phyloP scores from a whole-genome alignment of 2,797 vertebrate species.

The Carcharodon carcharias region DNA sequence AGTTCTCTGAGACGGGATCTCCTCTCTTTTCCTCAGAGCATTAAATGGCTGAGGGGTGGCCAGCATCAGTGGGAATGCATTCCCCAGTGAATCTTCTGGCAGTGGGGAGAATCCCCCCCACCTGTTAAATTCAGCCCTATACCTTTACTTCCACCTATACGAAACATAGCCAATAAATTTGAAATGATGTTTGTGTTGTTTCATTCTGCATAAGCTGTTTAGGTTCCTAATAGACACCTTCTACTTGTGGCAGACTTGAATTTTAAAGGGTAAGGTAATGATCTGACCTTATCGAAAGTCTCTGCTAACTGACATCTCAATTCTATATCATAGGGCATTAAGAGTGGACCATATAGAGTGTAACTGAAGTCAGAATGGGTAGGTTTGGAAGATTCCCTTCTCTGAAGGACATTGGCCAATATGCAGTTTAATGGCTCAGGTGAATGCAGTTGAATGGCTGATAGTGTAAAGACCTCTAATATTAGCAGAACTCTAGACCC shows the following conservation, averaged over 20 bases:
- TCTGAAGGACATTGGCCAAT: background rate
- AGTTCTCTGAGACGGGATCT: no score
- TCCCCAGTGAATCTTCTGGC: no score
- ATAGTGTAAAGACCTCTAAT: background rate
- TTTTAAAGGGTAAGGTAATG: background rate
- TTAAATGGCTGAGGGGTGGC: no score
- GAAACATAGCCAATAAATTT: no score
- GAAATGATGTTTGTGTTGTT: no score
- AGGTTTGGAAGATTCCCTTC: background rate
- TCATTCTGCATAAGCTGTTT: background rate
- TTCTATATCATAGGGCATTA: no score
- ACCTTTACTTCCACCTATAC: no score
- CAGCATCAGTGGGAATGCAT: no score
- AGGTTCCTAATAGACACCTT: background rate
- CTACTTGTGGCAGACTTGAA: background rate
- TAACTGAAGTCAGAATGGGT: background rate
- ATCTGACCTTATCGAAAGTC: background rate
- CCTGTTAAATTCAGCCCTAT: no score
- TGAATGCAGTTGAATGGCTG: background rate
- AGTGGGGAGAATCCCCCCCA: no score
- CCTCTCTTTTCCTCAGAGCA: no score
- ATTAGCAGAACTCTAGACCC: background rate
- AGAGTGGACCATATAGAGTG: background rate
- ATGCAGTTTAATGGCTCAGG: background rate
- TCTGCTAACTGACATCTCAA: background rate